Conservation (phyloP, 2,113 vertebrate species). For the Pseudolaguvia tuberculata region DNA sequence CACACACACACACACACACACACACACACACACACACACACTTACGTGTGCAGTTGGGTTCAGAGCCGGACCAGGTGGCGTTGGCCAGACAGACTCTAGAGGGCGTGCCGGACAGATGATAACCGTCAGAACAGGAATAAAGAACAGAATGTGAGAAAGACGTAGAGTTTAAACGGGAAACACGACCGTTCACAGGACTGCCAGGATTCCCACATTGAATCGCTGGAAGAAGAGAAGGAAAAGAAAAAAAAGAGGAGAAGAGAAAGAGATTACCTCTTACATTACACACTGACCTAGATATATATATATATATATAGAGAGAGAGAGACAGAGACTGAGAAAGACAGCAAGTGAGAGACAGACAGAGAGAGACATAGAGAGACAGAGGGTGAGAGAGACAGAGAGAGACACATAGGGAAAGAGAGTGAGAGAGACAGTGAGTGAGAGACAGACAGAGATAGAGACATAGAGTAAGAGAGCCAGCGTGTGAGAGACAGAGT, state of each 20-base stretch:
- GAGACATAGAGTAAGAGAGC: no score
- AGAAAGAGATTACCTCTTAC: not conserved
- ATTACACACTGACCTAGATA: no score
- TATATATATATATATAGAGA: no score
- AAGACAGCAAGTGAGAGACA: no score
- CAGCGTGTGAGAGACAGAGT: no score
- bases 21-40: not conserved
- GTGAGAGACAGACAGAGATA: no score
- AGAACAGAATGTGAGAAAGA: conserved; percentile 88
- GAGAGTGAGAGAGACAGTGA: no score
- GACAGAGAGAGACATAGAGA: no score
- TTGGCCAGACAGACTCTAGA: conserved; percentile 91
- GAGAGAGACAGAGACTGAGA: no score
- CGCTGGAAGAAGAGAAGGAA: conserved; percentile 66
- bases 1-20: no score
- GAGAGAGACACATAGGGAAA: no score
- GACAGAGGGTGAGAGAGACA: no score
- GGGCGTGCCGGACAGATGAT: conserved; percentile 82
- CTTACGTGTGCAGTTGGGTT: conserved; percentile 96
- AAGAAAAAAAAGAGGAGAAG: not conserved
- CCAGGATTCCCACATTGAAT: conserved; percentile 93
- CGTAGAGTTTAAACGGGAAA: conserved; percentile 84
- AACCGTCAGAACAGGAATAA: conserved; percentile 91
- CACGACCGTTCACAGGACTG: conserved; percentile 84
- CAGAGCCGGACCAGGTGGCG: conserved; percentile 87